Evolutionary conservation across 53 echinoderm and acorn worm species (phyloP), one percentile per base, ranked within the genome.

Genomic region (Hippasteria phrygiana): DNA sequence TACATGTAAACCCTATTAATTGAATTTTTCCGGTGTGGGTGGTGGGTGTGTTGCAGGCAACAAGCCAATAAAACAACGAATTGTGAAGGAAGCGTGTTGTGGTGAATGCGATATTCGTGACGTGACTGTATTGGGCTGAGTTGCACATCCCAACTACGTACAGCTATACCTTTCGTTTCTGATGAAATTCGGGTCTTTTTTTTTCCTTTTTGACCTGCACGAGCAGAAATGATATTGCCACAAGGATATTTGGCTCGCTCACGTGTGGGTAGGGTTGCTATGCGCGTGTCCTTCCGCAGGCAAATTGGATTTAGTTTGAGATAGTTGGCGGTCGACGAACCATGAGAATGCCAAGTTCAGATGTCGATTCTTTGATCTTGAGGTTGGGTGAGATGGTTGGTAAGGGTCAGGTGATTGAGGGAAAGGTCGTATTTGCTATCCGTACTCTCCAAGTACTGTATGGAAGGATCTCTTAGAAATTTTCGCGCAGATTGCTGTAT

Each of bases 301-400:
- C 43, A 1, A 73, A 43, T 73, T 73, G 20, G 73, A 73, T 73
- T 24, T 1, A 38, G 59, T 24, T 78, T 55, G 62, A 38, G 56
- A 55, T 79, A 55, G 62, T 62, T 41, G 41, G 7, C 79, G 79
- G 62, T 62, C 62, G 79, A 79, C 79, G 62, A 62, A 79, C 79
- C 79, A 24, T 33, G 33, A 28, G n/a, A 37, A 28, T 16, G 55
- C 55, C 62, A 77, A 55, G 62, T 62, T 9, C 3, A 26, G 10
- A 59, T 79, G 55, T 22, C 39, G 38, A 26, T 13, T 39, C 31
- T 45, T 35, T 67, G 69, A 67, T 67, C 12, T 35, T 33, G 34
- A 18, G 36, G 36, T 35, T 34, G 14, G 59, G 5, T 51, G 51
- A 10, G 51, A 51, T 51, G 20, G n/a, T 51, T 5, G 51, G 51